Base-by-base conservation (phyloP, 1,140 invertebrate species). In the Mylabris phalerata region DNA sequence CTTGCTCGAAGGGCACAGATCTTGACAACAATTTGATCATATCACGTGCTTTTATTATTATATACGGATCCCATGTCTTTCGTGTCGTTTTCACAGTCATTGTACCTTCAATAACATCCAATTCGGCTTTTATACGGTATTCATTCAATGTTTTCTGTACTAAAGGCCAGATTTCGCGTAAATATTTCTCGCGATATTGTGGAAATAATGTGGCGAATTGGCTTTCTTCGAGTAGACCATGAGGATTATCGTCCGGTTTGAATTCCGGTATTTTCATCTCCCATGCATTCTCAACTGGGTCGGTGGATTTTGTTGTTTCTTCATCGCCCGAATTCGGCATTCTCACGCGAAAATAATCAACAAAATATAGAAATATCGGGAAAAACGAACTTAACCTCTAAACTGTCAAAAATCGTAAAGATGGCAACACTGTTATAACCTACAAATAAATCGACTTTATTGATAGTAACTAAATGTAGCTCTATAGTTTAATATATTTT, bases 31-130 rank as follows among this genome's bases (percentile, higher is more conserved):
- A 76, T 73, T 97, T 98, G 57, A 99, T 92, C 75, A 98, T 83
- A 74, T 99, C 98, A 61, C 96, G 81, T 6, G 95, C 93, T 78
- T 99, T 99, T 6, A 99, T 82, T 45, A 99, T 93, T 44, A 98
- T 92, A 64, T 92, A 98, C 0, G 98, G 98, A 81, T 99, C 98
- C 93, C 93, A 99, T 2, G 96, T 98, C 79, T 98, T 97, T 49
- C 93, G 81, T 0, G 95, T 98, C 0, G 98, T 99, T 72, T 81
- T 83, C 0, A 99, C 97, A 5, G 86, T 87, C 90, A 99, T 95
- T 45, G 68, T 85, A 48, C 98, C 97, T 82, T 98, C 94, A 3
- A 98, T 79, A 0, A 98, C 75, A 81, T 99, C 96, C 56, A 99
- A 75, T 68, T 98, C 93, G 0, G 90, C 92, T 73, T 90, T 90